Percentiles rank a stretch among this genome's conserved stretches.
These are phyloP conservation scores for Apeltes quadracus DNA, from an alignment of 2,113 vertebrate species.

Conservation along the genomic window DNA sequence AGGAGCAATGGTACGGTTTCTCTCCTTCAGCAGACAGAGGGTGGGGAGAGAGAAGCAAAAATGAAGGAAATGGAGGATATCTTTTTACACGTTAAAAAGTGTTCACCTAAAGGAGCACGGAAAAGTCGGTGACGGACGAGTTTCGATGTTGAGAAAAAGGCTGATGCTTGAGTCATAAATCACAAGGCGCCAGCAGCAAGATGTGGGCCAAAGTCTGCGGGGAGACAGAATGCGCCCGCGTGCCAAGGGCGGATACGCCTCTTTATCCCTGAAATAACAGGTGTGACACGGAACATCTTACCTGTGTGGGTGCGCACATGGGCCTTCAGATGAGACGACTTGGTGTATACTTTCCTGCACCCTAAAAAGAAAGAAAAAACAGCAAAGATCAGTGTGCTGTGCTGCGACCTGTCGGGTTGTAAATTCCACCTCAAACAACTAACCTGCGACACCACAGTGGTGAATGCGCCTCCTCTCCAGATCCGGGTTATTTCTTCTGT, in stretches of 20 bases:
- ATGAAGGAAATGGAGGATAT: too few relatives aligned
- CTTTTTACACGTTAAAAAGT: neutral
- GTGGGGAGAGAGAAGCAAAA: neutral
- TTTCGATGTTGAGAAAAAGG: too few relatives aligned
- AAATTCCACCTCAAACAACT: slow-evolving; percentile 3
- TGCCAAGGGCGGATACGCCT: slow-evolving; percentile 56
- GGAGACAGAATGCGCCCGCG: slow-evolving; percentile 56
- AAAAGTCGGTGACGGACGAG: neutral
- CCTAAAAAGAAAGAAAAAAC: slow-evolving; percentile 74
- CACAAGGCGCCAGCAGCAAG: slow-evolving; percentile 47
- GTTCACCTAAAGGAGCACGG: neutral
- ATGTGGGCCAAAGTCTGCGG: slow-evolving; percentile 64
- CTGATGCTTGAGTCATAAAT: slow-evolving; percentile 66
- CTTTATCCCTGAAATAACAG: slow-evolving; percentile 47
- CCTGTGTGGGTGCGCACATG: slow-evolving; percentile 97
- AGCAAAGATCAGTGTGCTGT: neutral
- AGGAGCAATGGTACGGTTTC: slow-evolving; percentile 96
- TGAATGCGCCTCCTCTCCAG: slow-evolving; percentile 95
- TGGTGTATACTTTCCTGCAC: slow-evolving; percentile 97
- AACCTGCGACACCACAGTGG: slow-evolving; percentile 95
- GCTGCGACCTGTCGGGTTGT: neutral
- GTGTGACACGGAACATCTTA: slow-evolving; percentile 75
- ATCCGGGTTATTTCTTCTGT: slow-evolving; percentile 93
- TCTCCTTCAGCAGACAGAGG: slow-evolving; percentile 83
- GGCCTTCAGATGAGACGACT: slow-evolving; percentile 97